phyloP scores from a whole-genome alignment of 2,113 vertebrate genomes.

The Calcarius ornatus region DNA sequence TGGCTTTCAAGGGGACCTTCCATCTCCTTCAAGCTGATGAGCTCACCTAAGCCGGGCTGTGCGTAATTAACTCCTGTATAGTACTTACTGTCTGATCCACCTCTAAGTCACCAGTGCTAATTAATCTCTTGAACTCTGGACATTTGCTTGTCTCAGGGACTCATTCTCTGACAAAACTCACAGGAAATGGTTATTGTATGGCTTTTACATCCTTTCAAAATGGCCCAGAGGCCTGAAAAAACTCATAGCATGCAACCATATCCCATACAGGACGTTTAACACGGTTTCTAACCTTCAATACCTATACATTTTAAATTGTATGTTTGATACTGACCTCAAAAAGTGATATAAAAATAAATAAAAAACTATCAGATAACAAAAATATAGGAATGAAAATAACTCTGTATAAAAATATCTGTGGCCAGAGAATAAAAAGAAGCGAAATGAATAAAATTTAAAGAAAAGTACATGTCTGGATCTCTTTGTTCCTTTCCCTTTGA shows the following conservation, averaged over 20 bases:
- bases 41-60: background rate
- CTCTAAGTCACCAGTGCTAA: background rate
- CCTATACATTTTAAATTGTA: background rate
- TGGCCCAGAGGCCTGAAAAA: background rate
- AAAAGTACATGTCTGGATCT: background rate
- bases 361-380: background rate
- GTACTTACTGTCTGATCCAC: background rate
- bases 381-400: background rate
- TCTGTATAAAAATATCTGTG: background rate
- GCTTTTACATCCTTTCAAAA: background rate
- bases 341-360: background rate
- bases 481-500: background rate
- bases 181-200: background rate
- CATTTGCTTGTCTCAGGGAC: background rate
- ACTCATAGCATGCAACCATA: background rate
- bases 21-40: background rate
- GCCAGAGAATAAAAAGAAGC: background rate
- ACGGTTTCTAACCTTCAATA: background rate
- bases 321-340: background rate
- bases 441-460: background rate
- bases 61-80: background rate
- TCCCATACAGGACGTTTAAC: background rate
- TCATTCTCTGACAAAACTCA: background rate
- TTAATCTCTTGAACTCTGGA: constrained; percentile 1
- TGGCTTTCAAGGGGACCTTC: background rate